Conservation (phyloP, 2,888 invertebrate species). For the Matsumyia berberina region DNA sequence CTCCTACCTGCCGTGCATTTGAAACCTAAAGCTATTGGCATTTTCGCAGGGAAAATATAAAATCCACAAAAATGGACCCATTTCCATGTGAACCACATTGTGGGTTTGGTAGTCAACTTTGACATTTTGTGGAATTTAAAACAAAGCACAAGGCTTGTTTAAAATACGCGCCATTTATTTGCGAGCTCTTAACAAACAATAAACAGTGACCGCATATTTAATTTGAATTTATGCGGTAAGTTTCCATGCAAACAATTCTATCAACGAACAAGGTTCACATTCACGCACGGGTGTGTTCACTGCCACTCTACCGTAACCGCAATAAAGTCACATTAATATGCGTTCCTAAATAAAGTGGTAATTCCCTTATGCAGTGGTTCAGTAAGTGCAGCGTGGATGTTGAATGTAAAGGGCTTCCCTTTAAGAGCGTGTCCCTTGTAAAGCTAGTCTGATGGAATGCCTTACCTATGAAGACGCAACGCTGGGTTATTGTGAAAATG, state of each 20-base stretch:
- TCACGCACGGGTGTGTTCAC: neutral
- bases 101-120: neutral
- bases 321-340: constrained; percentile 5
- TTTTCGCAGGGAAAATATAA: too few species aligned
- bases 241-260: constrained; percentile 17
- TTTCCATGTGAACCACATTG: neutral
- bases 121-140: neutral
- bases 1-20: too few species aligned
- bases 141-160: neutral
- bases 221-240: constrained; percentile 25
- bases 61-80: too few species aligned
- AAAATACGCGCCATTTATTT: constrained; percentile 8
- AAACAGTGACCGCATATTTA: constrained; percentile 18
- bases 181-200: constrained; percentile 2
- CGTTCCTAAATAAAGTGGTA: neutral
- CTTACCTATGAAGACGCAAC: too few species aligned
- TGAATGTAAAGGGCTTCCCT: too few species aligned
- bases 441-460: too few species aligned
- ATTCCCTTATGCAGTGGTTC: neutral
- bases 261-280: neutral
- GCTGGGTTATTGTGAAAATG: too few species aligned
- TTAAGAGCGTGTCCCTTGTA: too few species aligned
- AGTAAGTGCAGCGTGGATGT: neutral
- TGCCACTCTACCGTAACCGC: neutral
- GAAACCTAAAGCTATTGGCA: too few species aligned